Conservation (phyloP, 2,113 vertebrate genomes). For the Azemiops feae region DNA sequence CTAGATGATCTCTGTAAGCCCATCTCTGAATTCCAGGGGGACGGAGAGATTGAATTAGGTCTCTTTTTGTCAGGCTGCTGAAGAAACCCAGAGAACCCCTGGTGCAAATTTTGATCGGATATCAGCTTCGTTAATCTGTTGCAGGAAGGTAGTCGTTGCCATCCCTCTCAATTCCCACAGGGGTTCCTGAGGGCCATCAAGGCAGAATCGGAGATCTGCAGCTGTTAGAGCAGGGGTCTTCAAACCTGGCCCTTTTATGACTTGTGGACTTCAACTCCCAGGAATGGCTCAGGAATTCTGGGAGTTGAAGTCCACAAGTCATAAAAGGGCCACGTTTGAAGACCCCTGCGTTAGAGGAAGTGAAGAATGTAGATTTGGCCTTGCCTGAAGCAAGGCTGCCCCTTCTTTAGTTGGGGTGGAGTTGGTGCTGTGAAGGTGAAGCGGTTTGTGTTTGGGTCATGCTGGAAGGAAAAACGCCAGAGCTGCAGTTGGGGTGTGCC, state of each 20-base stretch:
- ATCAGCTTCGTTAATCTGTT: neutral
- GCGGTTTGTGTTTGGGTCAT: neutral
- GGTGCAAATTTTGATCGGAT: neutral
- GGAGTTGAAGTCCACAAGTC: no score
- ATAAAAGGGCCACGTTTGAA: no score
- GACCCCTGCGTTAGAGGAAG: neutral
- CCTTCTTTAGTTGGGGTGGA: neutral
- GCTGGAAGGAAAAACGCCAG: neutral
- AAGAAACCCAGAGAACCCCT: neutral
- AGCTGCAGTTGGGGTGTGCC: neutral
- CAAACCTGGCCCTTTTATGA: no score
- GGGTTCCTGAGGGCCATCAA: neutral
- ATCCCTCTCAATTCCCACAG: neutral
- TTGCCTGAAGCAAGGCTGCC: neutral
- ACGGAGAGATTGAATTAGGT: neutral
- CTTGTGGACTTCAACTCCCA: no score
- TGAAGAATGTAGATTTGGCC: neutral
- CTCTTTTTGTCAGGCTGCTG: neutral
- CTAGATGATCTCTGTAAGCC: neutral
- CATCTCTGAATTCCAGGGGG: neutral
- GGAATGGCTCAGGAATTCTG: no score
- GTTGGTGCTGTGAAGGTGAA: neutral
- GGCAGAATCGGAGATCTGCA: neutral
- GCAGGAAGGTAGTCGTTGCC: neutral
- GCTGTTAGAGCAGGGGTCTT: neutral